phyloP scores from a whole-genome alignment of 2,888 invertebrate species.

The Ctena decussata region DNA sequence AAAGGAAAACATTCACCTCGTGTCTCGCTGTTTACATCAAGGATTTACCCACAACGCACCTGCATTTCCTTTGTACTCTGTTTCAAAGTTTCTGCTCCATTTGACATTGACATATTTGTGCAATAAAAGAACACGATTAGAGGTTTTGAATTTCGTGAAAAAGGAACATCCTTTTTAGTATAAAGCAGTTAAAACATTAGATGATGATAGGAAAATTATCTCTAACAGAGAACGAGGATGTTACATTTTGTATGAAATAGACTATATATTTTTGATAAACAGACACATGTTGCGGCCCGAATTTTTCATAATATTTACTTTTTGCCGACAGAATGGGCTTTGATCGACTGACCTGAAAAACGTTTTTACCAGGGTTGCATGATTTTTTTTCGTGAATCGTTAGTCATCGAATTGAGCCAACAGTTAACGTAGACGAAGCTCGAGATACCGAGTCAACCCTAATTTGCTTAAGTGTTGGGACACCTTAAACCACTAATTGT shows the following conservation, averaged over 20 bases:
- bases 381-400: no score
- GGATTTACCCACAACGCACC: constrained; percentile 81
- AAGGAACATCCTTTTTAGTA: background rate
- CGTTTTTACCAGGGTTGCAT: no score
- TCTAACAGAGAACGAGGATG: no score
- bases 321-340: background rate
- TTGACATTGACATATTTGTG: background rate
- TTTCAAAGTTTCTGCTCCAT: background rate
- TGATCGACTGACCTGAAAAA: background rate
- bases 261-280: constrained; percentile 45
- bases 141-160: no score
- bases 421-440: no score
- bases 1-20: constrained; percentile 80
- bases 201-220: no score
- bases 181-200: no score
- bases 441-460: no score
- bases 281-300: constrained; percentile 46
- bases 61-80: constrained; percentile 24
- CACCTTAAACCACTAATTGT: no score
- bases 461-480: no score
- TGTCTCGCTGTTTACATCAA: constrained; percentile 83
- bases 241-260: constrained; percentile 41
- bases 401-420: no score
- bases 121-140: no score
- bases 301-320: constrained; percentile 66